These are phyloP conservation scores for Hanleya hanleyi DNA, from an alignment of 2,888 invertebrate genomes.

Conservation along the genomic window DNA sequence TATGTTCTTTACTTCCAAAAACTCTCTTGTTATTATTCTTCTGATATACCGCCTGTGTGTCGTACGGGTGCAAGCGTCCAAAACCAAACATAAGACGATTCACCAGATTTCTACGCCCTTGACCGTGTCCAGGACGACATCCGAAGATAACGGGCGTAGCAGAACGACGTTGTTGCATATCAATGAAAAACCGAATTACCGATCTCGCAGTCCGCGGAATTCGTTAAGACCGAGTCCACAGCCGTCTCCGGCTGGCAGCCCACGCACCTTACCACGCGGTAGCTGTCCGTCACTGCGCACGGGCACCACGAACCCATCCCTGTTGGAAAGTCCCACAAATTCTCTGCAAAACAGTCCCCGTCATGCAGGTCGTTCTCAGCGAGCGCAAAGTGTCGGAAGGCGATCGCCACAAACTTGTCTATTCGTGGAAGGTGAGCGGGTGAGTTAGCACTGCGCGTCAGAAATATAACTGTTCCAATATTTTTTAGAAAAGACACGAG, in stretches of 20 bases:
- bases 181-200: constrained; percentile 8
- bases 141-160: neutral
- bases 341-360: neutral
- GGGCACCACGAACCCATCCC: neutral
- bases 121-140: neutral
- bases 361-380: neutral
- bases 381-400: neutral
- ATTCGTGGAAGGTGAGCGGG: neutral
- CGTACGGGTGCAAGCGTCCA: constrained; percentile 21
- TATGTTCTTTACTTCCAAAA: constrained; percentile 94
- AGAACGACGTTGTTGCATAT: neutral
- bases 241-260: neutral
- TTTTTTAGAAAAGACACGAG: too few relatives aligned
- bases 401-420: neutral
- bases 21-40: constrained; percentile 88
- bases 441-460: neutral
- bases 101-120: neutral
- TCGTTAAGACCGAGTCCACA: neutral
- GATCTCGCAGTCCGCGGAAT: neutral
- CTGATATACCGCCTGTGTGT: constrained; percentile 84
- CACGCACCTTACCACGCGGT: neutral
- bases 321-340: neutral
- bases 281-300: neutral
- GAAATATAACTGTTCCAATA: too few relatives aligned
- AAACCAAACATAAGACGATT: neutral